Evolutionary conservation across 1,140 invertebrate genomes (phyloP).

Genomic region (Charaxes varanes): DNA sequence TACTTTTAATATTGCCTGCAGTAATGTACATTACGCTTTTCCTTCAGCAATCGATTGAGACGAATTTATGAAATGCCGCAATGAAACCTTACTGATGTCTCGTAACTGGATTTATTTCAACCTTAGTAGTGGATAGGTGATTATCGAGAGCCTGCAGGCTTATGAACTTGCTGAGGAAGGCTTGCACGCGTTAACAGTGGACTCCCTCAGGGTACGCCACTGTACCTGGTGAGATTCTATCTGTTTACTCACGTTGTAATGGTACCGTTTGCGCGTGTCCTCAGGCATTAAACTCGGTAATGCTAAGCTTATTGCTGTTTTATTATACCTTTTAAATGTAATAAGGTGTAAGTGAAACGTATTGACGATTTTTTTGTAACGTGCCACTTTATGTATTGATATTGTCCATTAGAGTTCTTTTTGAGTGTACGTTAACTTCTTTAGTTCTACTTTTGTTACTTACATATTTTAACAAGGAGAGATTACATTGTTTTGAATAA

Average conservation of each 20-base stretch:
- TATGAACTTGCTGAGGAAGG: constrained; percentile 19
- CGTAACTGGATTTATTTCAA: not conserved
- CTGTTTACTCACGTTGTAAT: constrained; percentile 29
- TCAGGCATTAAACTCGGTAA: constrained; percentile 17
- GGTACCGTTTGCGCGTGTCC: constrained; percentile 17
- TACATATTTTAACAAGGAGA: no score
- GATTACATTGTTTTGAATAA: no score
- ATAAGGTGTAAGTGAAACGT: constrained; percentile 6
- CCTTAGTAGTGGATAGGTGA: constrained; percentile 15
- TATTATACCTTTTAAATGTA: constrained; percentile 16
- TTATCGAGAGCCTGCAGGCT: constrained; percentile 39
- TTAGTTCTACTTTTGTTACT: no score
- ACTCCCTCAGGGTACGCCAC: constrained; percentile 40
- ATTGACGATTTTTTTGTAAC: no score
- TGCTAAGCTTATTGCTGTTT: constrained; percentile 17
- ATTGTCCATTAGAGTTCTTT: not conserved
- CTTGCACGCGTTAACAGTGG: constrained; percentile 35
- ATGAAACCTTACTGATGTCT: constrained; percentile 13
- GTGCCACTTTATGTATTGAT: no score
- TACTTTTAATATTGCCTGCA: not conserved
- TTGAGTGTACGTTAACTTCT: no score
- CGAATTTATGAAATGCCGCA: constrained; percentile 3
- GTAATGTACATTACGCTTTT: constrained; percentile 19
- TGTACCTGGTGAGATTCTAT: constrained; percentile 31
- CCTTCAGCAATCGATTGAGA: constrained; percentile 3